Evolutionary conservation across 2,888 invertebrate species (phyloP).

Genomic region (Acanthopleura granulata): DNA sequence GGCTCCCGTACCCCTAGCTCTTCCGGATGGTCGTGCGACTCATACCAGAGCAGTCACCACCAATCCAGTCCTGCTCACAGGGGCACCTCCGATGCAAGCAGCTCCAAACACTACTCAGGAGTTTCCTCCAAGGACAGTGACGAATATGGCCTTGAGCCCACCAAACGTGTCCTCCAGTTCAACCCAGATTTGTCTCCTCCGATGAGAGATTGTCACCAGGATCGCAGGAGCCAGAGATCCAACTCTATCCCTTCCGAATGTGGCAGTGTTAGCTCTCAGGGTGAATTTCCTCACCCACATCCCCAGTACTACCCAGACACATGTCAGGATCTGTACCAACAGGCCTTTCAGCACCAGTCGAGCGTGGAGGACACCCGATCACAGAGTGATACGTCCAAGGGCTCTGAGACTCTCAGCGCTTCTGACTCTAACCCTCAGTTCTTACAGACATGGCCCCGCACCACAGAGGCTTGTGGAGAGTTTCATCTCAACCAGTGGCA

Average conservation of each 20-base stretch:
- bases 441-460: conserved; percentile 9
- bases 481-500: conserved; percentile 19
- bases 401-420: conserved; percentile 9
- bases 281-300: not conserved
- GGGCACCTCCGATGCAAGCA: conserved; percentile 37
- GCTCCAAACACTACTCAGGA: conserved; percentile 41
- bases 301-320: not conserved
- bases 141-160: not conserved
- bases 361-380: not conserved
- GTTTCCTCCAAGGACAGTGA: conserved; percentile 46
- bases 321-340: not conserved
- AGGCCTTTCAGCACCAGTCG: not conserved
- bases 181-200: conserved; percentile 12
- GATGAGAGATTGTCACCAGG: not conserved
- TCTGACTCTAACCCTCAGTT: conserved; percentile 11
- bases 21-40: conserved; percentile 50
- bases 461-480: not conserved
- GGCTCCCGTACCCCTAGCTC: conserved; percentile 42
- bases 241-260: not conserved
- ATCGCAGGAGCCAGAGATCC: not conserved
- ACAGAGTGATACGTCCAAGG: conserved; percentile 1
- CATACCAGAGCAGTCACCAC: conserved; percentile 44
- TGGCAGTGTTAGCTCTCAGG: not conserved
- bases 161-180: conserved; percentile 13
- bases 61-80: conserved; percentile 35